A percentile compares a stretch with the other conserved stretches of the same genome.
Evolutionary conservation across 2,113 vertebrate genomes (phyloP).

Genomic region (Bubo scandiacus): DNA sequence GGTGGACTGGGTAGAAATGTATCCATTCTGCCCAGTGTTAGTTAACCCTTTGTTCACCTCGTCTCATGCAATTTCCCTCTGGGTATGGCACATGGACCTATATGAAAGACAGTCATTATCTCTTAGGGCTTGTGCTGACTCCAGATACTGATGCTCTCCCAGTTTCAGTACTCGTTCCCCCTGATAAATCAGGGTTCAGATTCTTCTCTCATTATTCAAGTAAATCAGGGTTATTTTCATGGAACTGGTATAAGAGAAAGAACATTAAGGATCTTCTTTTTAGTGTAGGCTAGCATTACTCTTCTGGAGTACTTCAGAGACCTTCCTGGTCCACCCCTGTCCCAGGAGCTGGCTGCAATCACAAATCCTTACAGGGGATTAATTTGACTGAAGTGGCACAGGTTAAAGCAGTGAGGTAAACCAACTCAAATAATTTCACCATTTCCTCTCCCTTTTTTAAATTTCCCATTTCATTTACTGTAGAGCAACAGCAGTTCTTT

Average conservation of each 20-base stretch:
- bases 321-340: neutral
- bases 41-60: neutral
- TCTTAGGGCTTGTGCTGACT: neutral
- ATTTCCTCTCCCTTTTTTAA: neutral
- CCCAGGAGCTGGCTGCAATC: neutral
- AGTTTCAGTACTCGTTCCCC: neutral
- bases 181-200: neutral
- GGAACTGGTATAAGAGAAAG: neutral
- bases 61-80: neutral
- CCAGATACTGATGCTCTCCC: neutral
- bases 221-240: neutral
- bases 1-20: neutral
- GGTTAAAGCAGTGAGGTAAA: neutral
- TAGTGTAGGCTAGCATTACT: neutral
- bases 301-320: neutral
- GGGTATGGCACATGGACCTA: rapidly evolving
- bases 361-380: neutral
- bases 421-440: rapidly evolving
- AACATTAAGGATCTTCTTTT: neutral
- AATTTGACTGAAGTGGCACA: neutral
- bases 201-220: neutral
- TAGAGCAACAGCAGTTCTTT: neutral
- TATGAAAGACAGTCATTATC: neutral
- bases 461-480: neutral
- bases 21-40: neutral